Base-by-base conservation (phyloP, 1,140 invertebrate genomes). In the Euwallacea similis region DNA sequence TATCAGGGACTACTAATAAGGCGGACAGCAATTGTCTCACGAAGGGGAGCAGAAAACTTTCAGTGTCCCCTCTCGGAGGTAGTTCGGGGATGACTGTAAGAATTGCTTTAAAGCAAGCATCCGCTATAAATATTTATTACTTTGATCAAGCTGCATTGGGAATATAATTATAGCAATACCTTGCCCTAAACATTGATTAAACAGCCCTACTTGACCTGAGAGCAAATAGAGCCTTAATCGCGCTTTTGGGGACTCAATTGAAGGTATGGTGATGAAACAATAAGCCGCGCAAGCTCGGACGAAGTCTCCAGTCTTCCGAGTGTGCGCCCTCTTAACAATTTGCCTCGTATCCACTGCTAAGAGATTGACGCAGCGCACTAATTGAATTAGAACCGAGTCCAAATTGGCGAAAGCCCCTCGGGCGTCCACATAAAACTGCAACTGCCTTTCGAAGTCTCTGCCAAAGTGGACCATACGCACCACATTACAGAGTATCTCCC, bases 191-290 rank as follows among this genome's bases (percentile, higher is more conserved):
- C 95, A 98, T 73, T 94, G 88, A 86, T 97, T 97, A 21, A 92
- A 85, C 61, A 98, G 83, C 33, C 96, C 94, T 53, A 96, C 90
- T 83, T 97, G 93, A 42, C 93, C 94, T 11, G 92, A 91, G 6
- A 95, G 82, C 58, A 98, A 84, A 84, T 97, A 97, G 13, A 98
- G 86, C 76, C 93, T 89, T 65, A 97, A 86, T 76, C 92, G 88
- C 21, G 86, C 86, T 69, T 90, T 86, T 7, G 90, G 86, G 71
- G 91, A 91, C 71, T 87, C 86, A 75, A 98, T 88, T 7, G 96
- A 98, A 21, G 97, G 97, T 83, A 97, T 94, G 0, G 96, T 98
- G 46, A 99, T 97, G 80, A 92, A 98, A 82, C 90, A 92, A 83
- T 95, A 98, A 0, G 97, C 96, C 61, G 93, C 89, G 85, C 96